Conservation (phyloP, 1,140 invertebrate species). For the Drosophila bifasciata region DNA sequence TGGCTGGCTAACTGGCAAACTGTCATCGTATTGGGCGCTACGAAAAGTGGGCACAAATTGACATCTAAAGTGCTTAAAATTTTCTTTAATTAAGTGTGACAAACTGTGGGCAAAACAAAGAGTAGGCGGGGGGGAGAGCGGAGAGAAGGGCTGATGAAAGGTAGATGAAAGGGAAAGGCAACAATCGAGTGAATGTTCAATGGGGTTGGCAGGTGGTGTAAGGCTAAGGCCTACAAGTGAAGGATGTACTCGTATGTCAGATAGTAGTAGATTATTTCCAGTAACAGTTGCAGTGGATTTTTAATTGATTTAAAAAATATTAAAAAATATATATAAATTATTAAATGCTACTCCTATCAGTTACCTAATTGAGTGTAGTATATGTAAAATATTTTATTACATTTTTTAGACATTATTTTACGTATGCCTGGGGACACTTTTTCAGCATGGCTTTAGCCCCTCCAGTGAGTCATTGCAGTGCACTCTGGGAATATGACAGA, state of each 20-base stretch:
- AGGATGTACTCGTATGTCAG: too few relatives aligned
- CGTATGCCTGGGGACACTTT: too few relatives aligned
- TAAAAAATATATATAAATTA: too few relatives aligned
- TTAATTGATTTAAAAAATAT: too few relatives aligned
- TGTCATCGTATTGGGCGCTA: conserved; percentile 66
- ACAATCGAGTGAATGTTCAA: too few relatives aligned
- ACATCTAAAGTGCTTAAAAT: conserved; percentile 83
- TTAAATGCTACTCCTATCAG: too few relatives aligned
- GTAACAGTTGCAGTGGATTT: too few relatives aligned
- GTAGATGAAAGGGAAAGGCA: neutral
- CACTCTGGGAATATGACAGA: neutral
- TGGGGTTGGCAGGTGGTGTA: neutral
- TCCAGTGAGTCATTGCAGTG: conserved; percentile 15
- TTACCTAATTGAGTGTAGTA: too few relatives aligned
- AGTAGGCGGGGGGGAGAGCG: neutral
- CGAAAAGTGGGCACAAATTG: conserved; percentile 78
- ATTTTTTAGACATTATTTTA: too few relatives aligned
- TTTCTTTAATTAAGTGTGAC: conserved; percentile 83
- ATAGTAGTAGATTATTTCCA: too few relatives aligned
- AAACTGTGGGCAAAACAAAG: conserved; percentile 69
- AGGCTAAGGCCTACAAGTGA: too few relatives aligned
- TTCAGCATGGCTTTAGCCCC: neutral
- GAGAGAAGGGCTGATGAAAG: neutral
- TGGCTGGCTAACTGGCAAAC: conserved; percentile 51
- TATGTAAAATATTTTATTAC: too few relatives aligned